These are phyloP conservation scores for Acromyrmex charruanus DNA, from an alignment of 1,140 invertebrate genomes.

Conservation along the genomic window DNA sequence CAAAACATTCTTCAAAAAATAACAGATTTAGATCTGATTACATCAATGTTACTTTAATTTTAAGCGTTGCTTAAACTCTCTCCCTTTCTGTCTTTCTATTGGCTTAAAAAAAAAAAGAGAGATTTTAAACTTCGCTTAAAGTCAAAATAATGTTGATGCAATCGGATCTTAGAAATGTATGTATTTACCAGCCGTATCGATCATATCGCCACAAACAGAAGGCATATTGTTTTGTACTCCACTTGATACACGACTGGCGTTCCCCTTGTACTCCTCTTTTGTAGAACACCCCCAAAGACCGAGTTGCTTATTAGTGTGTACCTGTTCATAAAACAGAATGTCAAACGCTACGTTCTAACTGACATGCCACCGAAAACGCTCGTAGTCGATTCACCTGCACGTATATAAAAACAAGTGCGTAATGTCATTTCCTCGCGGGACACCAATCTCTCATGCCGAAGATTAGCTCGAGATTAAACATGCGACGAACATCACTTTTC, in stretches of 20 bases:
- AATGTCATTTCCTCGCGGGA: slow-evolving; percentile 1
- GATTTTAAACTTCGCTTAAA: too few species aligned
- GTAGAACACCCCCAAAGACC: neutral
- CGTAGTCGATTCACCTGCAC: slow-evolving; percentile 12
- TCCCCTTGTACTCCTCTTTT: slow-evolving; percentile 12
- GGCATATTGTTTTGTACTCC: slow-evolving; percentile 78
- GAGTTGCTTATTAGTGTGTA: neutral
- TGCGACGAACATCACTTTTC: neutral
- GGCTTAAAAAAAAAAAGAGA: too few species aligned
- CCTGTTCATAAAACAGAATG: neutral
- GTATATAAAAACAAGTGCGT: neutral
- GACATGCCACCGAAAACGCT: neutral
- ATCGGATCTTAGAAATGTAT: neutral
- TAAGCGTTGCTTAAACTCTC: too few species aligned
- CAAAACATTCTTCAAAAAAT: too few species aligned
- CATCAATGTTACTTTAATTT: too few species aligned
- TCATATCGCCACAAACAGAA: slow-evolving; percentile 81
- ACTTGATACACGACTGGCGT: neutral
- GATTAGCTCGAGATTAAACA: neutral
- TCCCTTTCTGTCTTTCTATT: too few species aligned
- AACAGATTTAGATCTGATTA: too few species aligned
- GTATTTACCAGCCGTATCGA: slow-evolving; percentile 79
- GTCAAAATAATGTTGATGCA: too few species aligned
- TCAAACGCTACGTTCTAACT: slow-evolving; percentile 2
- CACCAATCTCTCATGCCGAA: neutral